A percentile compares a stretch with the other conserved stretches of the same genome.
phyloP scores from a whole-genome alignment of 2,113 vertebrate genomes.

The Cacatua alba region DNA sequence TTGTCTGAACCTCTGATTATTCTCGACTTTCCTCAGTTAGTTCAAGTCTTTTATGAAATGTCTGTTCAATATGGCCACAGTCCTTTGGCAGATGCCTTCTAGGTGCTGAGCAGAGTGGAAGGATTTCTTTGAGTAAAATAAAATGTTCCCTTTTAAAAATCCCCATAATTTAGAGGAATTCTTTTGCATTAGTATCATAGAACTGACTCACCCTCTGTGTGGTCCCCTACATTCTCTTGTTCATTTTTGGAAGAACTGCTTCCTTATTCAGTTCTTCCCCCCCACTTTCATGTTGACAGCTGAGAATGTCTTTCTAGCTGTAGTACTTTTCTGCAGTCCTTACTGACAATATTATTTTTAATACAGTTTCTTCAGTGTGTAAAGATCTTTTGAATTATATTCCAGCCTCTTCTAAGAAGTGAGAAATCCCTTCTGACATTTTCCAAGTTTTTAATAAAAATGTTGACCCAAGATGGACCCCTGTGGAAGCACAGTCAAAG shows the following conservation, averaged over 20 bases:
- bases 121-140: not conserved
- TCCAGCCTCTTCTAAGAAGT: not conserved
- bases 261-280: not conserved
- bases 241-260: not conserved
- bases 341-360: not conserved
- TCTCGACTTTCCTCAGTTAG: not conserved
- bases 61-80: not conserved
- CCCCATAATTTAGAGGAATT: not conserved
- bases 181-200: not conserved
- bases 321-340: not conserved
- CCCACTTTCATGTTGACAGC: not conserved
- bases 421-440: slow-evolving; percentile 5
- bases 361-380: not conserved
- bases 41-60: not conserved
- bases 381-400: not conserved
- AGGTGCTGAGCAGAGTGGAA: not conserved
- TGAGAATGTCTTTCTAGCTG: not conserved
- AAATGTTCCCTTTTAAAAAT: not conserved
- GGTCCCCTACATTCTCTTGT: not conserved
- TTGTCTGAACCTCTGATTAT: not conserved
- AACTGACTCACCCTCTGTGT: not conserved
- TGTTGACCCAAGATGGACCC: not conserved
- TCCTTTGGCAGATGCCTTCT: not conserved
- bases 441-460: slow-evolving; percentile 15
- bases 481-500: not conserved